Evolutionary conservation across 2,113 vertebrate genomes (phyloP).

Genomic region (Lates calcarifer): DNA sequence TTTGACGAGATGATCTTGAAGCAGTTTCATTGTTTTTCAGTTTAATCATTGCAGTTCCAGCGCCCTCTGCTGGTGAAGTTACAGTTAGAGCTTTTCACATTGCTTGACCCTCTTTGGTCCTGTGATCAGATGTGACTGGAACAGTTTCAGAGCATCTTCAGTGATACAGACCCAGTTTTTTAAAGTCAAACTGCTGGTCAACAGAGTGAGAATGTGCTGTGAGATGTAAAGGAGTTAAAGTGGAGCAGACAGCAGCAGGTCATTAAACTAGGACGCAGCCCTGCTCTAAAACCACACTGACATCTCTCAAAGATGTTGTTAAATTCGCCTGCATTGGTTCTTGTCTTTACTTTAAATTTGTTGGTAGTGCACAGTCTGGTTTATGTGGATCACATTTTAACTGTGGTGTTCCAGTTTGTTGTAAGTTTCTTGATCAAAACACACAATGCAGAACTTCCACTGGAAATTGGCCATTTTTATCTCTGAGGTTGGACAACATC

Average conservation of each 20-base stretch:
- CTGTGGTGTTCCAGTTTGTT: neutral
- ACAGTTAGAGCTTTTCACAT: neutral
- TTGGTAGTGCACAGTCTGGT: neutral
- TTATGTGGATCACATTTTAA: neutral
- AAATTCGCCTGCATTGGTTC: neutral
- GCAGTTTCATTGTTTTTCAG: neutral
- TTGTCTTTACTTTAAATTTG: neutral
- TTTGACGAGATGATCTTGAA: neutral
- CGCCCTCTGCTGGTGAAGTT: constrained; percentile 22
- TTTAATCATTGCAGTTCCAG: neutral
- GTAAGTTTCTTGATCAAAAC: neutral
- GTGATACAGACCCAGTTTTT: constrained; percentile 45
- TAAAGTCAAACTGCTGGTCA: constrained; percentile 59
- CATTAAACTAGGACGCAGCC: constrained; percentile 64
- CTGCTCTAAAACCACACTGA: constrained; percentile 27
- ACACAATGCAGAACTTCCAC: neutral
- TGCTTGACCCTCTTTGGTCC: neutral
- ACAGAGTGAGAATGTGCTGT: constrained; percentile 31
- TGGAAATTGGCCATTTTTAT: neutral
- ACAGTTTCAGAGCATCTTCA: constrained; percentile 27
- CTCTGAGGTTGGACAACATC: neutral
- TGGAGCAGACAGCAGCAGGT: constrained; percentile 71
- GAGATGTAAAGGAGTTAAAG: constrained; percentile 64
- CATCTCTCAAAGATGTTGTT: constrained; percentile 19
- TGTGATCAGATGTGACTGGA: constrained; percentile 40